phyloP scores from a whole-genome alignment of 2,797 vertebrate species.

The Chromobotia macracanthus region DNA sequence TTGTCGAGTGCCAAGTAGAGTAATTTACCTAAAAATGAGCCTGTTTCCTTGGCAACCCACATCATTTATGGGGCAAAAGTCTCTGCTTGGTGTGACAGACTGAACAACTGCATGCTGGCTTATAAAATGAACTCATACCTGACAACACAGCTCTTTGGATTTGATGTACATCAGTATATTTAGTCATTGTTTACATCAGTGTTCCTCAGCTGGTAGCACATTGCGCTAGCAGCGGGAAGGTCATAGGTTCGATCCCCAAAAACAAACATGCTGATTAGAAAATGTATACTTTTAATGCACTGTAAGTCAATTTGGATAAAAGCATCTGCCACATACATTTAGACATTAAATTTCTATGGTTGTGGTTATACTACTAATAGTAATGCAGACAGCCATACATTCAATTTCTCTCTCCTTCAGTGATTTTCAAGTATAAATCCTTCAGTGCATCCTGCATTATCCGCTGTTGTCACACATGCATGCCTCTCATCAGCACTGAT shows the following conservation, averaged over 20 bases:
- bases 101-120: slow-evolving; percentile 15
- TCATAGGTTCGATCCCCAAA: too few relatives aligned
- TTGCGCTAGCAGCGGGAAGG: too few relatives aligned
- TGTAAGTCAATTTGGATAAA: too few relatives aligned
- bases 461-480: slow-evolving; percentile 2
- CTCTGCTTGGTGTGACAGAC: slow-evolving; percentile 30
- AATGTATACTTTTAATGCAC: too few relatives aligned
- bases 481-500: slow-evolving; percentile 11
- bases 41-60: slow-evolving; percentile 61
- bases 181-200: too few relatives aligned
- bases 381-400: too few relatives aligned
- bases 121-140: slow-evolving; percentile 23
- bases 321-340: too few relatives aligned
- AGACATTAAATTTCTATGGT: too few relatives aligned
- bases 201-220: too few relatives aligned
- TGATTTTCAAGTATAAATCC: slow-evolving; percentile 2
- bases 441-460: background rate
- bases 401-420: slow-evolving; percentile 1
- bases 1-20: slow-evolving; percentile 50
- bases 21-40: slow-evolving; percentile 57
- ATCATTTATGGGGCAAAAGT: slow-evolving; percentile 22
- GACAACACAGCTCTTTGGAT: background rate
- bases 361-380: too few relatives aligned
- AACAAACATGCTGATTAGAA: too few relatives aligned
- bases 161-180: background rate